Evolutionary conservation across 2,888 invertebrate genomes (phyloP).

Genomic region (Diarsia rubi): DNA sequence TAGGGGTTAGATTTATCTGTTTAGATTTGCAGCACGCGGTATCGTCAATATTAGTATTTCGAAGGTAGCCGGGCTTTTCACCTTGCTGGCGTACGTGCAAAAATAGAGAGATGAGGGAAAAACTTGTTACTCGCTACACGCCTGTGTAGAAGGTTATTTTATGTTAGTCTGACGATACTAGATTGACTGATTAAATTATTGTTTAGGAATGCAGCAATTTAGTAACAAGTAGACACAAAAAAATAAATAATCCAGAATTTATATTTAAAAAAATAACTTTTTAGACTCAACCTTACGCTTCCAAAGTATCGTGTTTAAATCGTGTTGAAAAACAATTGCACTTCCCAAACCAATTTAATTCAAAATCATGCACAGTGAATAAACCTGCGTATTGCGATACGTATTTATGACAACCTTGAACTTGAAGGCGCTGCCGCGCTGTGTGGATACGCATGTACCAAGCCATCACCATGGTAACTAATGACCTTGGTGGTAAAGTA

Average conservation of each 20-base stretch:
- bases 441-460: slow-evolving; percentile 32
- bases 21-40: slow-evolving; percentile 54
- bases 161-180: slow-evolving; percentile 2
- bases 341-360: slow-evolving; percentile 23
- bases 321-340: slow-evolving; percentile 14
- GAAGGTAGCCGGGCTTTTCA: slow-evolving; percentile 43
- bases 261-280: background rate
- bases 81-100: slow-evolving; percentile 56
- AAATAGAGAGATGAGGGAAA: slow-evolving; percentile 45
- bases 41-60: slow-evolving; percentile 31
- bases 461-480: slow-evolving; percentile 46
- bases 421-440: slow-evolving; percentile 15
- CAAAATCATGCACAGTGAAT: slow-evolving; percentile 24
- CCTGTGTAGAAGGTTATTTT: slow-evolving; percentile 36
- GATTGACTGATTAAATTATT: slow-evolving; percentile 6
- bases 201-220: background rate
- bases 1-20: slow-evolving; percentile 17
- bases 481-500: slow-evolving; percentile 42
- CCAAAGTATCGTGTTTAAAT: background rate
- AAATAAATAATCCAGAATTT: background rate
- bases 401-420: slow-evolving; percentile 49
- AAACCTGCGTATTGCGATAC: slow-evolving; percentile 23
- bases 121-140: slow-evolving; percentile 38
- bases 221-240: background rate
- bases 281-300: too few relatives aligned